A percentile compares a stretch with the other conserved stretches of the same genome.
These are phyloP conservation scores for Atta cephalotes DNA, from an alignment of 1,140 invertebrate species.

Conservation along the genomic window DNA sequence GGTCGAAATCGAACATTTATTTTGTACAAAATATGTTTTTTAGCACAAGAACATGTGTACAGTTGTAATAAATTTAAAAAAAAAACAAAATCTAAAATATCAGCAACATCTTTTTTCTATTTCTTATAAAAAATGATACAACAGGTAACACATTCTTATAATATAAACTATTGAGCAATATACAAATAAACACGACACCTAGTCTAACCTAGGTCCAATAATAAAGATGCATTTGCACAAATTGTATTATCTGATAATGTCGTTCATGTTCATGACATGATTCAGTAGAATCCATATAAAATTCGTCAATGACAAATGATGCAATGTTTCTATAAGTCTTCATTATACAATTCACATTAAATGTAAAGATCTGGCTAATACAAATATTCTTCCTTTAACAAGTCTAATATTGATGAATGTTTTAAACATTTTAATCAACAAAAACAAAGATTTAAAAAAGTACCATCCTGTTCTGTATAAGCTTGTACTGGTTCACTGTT, in stretches of 20 bases:
- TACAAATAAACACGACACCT: slow-evolving; percentile 86
- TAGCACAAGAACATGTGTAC: slow-evolving; percentile 46
- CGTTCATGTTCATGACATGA: slow-evolving; percentile 39
- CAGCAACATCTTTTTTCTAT: slow-evolving; percentile 86
- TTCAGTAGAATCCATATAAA: slow-evolving; percentile 60
- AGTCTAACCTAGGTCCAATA: slow-evolving; percentile 83
- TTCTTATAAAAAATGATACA: slow-evolving; percentile 87
- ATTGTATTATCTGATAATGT: slow-evolving; percentile 53
- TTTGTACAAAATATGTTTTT: slow-evolving; percentile 62
- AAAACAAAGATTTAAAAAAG: slow-evolving; percentile 18
- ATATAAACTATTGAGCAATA: slow-evolving; percentile 87
- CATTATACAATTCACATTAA: not conserved
- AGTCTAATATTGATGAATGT: not conserved
- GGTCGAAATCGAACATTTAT: slow-evolving; percentile 58
- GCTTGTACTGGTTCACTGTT: slow-evolving; percentile 51
- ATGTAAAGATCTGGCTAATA: slow-evolving; percentile 56
- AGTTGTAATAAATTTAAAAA: slow-evolving; percentile 41
- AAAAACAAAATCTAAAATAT: slow-evolving; percentile 78
- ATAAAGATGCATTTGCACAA: slow-evolving; percentile 81
- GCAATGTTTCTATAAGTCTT: slow-evolving; percentile 15
- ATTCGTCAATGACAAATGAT: slow-evolving; percentile 42
- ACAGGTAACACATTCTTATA: slow-evolving; percentile 86
- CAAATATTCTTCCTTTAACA: slow-evolving; percentile 43
- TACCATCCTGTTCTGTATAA: not conserved
- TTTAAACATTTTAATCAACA: not conserved